Conservation (phyloP, 2,888 invertebrate species). For the Heliconius hortense region DNA sequence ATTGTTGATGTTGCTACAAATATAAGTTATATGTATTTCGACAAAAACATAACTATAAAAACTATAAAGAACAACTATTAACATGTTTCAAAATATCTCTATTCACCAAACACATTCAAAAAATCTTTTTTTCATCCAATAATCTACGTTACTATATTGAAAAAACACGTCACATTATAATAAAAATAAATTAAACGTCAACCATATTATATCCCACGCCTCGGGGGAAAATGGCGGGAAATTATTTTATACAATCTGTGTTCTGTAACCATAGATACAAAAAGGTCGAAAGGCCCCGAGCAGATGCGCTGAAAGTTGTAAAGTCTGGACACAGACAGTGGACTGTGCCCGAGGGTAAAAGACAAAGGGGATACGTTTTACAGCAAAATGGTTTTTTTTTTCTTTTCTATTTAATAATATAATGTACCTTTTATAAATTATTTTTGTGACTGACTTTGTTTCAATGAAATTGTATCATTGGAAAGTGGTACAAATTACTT, state of each 20-base stretch:
- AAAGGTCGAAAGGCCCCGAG: slow-evolving; percentile 30
- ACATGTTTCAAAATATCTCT: not conserved
- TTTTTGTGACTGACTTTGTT: not conserved
- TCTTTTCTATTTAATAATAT: slow-evolving; percentile 9
- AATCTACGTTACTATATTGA: not conserved
- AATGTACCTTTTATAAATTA: not conserved
- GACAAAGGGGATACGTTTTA: slow-evolving; percentile 23
- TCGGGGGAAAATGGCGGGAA: slow-evolving; percentile 23
- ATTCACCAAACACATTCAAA: not conserved
- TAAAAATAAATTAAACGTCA: slow-evolving; percentile 18
- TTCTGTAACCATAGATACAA: slow-evolving; percentile 27
- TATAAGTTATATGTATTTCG: no score
- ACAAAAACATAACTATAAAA: not conserved
- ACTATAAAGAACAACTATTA: not conserved
- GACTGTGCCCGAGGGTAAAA: slow-evolving; percentile 25
- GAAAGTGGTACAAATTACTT: not conserved
- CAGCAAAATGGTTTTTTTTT: slow-evolving; percentile 18
- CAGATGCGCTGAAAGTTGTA: slow-evolving; percentile 25
- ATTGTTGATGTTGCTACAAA: no score
- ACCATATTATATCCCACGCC: slow-evolving; percentile 2
- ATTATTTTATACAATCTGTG: slow-evolving; percentile 21
- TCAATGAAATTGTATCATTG: not conserved
- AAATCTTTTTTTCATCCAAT: not conserved
- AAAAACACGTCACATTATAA: not conserved
- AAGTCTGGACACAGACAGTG: slow-evolving; percentile 29